A percentile compares a stretch with the other conserved stretches of the same genome.
Evolutionary conservation across 2,888 invertebrate genomes (phyloP).

Genomic region (Pocota personata): DNA sequence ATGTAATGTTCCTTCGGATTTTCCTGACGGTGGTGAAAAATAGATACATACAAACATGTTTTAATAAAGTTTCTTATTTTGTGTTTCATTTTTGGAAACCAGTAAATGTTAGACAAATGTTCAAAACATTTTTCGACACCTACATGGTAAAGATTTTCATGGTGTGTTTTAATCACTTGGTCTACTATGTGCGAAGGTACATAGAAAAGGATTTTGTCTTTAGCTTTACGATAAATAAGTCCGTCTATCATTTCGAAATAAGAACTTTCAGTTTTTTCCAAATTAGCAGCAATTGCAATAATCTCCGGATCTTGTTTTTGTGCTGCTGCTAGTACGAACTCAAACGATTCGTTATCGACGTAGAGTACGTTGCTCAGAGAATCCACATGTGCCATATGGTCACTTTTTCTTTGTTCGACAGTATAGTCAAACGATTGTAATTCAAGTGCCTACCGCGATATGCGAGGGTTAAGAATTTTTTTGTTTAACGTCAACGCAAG

Average conservation of each 20-base stretch:
- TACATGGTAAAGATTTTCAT: conserved; percentile 76
- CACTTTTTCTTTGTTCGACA: not conserved
- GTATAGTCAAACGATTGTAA: not conserved
- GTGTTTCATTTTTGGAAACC: conserved; percentile 76
- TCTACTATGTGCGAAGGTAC: conserved; percentile 58
- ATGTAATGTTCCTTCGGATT: conserved; percentile 38
- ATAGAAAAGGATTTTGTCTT: not conserved
- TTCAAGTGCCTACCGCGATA: not conserved
- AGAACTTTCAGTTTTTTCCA: conserved; percentile 38
- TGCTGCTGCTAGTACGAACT: too few species aligned
- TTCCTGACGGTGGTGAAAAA: not conserved
- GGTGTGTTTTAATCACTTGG: conserved; percentile 37
- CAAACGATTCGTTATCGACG: too few species aligned
- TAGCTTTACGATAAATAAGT: not conserved
- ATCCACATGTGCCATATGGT: not conserved
- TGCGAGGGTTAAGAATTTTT: not conserved
- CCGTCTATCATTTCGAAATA: not conserved
- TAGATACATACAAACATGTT: conserved; percentile 44
- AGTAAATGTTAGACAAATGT: conserved; percentile 71
- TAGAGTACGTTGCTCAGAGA: not conserved
- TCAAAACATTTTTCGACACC: conserved; percentile 75
- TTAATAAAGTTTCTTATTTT: conserved; percentile 1
- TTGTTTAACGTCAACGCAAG: too few species aligned
- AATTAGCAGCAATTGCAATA: conserved; percentile 35
- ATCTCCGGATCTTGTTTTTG: not conserved